phyloP scores from a whole-genome alignment of 2,797 vertebrate genomes.

The Crocodylus rhombifer region DNA sequence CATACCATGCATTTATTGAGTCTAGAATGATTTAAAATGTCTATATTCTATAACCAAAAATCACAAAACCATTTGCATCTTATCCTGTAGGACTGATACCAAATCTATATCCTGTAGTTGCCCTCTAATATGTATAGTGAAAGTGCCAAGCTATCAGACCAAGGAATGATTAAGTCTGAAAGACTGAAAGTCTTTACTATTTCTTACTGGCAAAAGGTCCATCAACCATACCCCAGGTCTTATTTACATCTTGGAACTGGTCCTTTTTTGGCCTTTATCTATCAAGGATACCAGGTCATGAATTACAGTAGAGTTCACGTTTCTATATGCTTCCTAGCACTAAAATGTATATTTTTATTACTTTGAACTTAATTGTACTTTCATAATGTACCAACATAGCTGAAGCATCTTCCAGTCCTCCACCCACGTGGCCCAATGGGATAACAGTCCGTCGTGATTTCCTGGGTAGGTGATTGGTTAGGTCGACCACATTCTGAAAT shows the following conservation, averaged over 20 bases:
- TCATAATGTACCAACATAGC: not conserved
- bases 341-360: not conserved
- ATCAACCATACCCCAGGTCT: not conserved
- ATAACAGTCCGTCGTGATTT: not conserved
- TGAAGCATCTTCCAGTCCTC: not conserved
- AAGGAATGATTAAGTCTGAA: not conserved
- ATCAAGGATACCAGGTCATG: not conserved
- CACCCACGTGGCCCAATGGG: not conserved
- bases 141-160: not conserved
- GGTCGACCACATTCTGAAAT: not conserved
- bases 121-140: not conserved
- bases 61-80: not conserved
- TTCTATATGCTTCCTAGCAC: not conserved
- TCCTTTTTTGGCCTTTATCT: not conserved
- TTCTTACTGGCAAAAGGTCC: not conserved
- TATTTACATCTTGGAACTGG: conserved; percentile 33
- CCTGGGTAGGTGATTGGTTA: not conserved
- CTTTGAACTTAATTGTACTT: not conserved
- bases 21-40: not conserved
- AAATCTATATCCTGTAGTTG: not conserved
- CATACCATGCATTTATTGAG: not conserved
- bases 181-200: not conserved
- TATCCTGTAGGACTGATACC: not conserved
- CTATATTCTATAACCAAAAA: fast-evolving
- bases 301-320: not conserved